These are phyloP conservation scores for Dinoponera quadriceps DNA, from an alignment of 1,140 invertebrate species.

Conservation along the genomic window DNA sequence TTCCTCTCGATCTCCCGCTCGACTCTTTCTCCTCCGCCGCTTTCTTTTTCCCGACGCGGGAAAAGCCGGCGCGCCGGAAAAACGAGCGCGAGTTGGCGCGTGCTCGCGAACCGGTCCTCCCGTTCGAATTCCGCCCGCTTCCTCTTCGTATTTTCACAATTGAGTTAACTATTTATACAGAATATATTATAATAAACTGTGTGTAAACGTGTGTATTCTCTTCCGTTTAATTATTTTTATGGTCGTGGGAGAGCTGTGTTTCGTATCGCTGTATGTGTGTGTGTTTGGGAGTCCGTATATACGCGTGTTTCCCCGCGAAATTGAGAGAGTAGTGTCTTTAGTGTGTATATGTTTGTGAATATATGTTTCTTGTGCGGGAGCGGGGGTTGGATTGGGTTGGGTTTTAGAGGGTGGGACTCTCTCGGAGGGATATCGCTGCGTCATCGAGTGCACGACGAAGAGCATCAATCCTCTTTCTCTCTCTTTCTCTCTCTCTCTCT, in stretches of 20 bases:
- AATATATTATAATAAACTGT: constrained; percentile 86
- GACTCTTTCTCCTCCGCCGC: background rate
- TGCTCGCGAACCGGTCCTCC: constrained; percentile 43
- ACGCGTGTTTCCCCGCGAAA: constrained; percentile 8
- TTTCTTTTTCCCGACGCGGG: constrained; percentile 31
- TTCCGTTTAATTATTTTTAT: constrained; percentile 81
- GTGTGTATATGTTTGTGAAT: background rate
- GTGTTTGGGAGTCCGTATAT: background rate
- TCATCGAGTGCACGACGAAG: constrained; percentile 62
- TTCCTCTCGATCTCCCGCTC: background rate
- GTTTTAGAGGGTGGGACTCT: constrained; percentile 50
- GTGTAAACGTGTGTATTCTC: constrained; percentile 82
- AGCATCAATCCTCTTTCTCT: constrained; percentile 46
- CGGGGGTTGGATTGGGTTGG: constrained; percentile 53
- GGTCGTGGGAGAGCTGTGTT: constrained; percentile 53
- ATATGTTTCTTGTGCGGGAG: constrained; percentile 10
- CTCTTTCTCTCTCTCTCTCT: constrained; percentile 13
- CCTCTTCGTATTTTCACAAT: constrained; percentile 67
- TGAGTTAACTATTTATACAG: constrained; percentile 86
- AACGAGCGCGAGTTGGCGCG: constrained; percentile 4
- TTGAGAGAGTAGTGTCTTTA: constrained; percentile 7
- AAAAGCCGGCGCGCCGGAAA: constrained; percentile 13
- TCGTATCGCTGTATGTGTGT: constrained; percentile 5
- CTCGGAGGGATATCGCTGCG: constrained; percentile 59
- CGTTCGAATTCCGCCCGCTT: constrained; percentile 68